A percentile compares a stretch with the other conserved stretches of the same genome.
Evolutionary conservation across 92 coral and sea anemone genomes (phyloP).

Genomic region (Paramuricea clavata): DNA sequence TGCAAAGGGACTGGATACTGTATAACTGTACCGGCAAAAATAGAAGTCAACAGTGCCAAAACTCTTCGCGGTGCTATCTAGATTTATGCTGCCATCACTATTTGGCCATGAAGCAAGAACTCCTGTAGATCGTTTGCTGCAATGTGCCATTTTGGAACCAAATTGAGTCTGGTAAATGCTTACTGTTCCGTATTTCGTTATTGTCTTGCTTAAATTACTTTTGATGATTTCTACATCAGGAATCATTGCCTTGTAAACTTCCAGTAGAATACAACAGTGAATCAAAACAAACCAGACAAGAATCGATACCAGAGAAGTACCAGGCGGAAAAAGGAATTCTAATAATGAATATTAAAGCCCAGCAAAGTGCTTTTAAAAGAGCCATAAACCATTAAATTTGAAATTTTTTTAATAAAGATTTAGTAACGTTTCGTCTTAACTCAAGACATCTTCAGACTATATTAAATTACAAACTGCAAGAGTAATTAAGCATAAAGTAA

Average conservation of each 20-base stretch:
- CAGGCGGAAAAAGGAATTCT: too few relatives aligned
- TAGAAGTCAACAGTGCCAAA: conserved; percentile 44
- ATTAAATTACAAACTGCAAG: too few relatives aligned
- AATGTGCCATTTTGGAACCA: conserved; percentile 7
- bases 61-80: neutral
- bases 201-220: neutral
- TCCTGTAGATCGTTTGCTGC: conserved; percentile 27
- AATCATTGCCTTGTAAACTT: conserved; percentile 1
- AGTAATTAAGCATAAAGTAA: too few relatives aligned
- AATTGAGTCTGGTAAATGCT: neutral
- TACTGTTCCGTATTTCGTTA: conserved; percentile 11
- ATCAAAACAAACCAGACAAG: too few relatives aligned
- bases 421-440: too few relatives aligned
- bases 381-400: too few relatives aligned
- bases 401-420: too few relatives aligned
- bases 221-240: neutral
- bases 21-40: conserved; percentile 14
- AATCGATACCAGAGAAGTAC: too few relatives aligned
- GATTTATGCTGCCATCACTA: conserved; percentile 8
- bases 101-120: conserved; percentile 3
- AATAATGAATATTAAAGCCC: too few relatives aligned
- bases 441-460: too few relatives aligned
- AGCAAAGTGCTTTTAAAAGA: too few relatives aligned
- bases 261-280: too few relatives aligned
- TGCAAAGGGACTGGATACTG: neutral